Base-by-base conservation (phyloP, 2,888 invertebrate genomes). In the Orthosia gothica region DNA sequence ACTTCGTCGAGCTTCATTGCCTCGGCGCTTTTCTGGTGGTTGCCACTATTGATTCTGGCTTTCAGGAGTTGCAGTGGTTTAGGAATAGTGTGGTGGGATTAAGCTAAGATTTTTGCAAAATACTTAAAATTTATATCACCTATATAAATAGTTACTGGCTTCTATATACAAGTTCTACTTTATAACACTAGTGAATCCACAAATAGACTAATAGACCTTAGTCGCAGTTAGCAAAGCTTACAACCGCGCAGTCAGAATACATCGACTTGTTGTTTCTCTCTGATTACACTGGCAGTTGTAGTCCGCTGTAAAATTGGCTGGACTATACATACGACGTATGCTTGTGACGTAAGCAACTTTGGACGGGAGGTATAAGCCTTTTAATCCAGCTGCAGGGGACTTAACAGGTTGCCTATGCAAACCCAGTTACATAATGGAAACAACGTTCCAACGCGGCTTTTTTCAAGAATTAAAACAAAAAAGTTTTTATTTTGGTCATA, bases 211-310 rank as follows among this genome's bases (percentile, higher is more conserved):
- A 74, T 26, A n/a, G 23, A 5, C 47, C n/a, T 70, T 77, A 77
- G 47, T 40, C 63, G 13, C 18, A 59, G 18, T 54, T 49, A 76
- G 18, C 26, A 26, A 54, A 61, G 26, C 55, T 55, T 45, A 70
- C 49, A 61, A 18, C n/a, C n/a, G 32, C 59, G 26, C 32, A 49
- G 16, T 49, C 40, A 54, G 54, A 76, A 68, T 55, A 52, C 50
- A 58, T 26, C 5, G 13, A 7, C 26, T 59, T 47, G 15, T 26
- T n/a, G 3, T 57, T 9, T 20, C 16, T 40, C 40, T 61, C 23
- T 76, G 69, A 76, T 55, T 50, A 61, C 40, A 18, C 45, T 76
- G 26, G 13, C 54, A 54, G 23, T 32, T 75, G 52, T 3, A 76
- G 18, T 59, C 32, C 23, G 49, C 23, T 49, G 54, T 49, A 18